These are phyloP conservation scores for Pangasius mekongensis DNA, from an alignment of 2,797 vertebrate genomes.

Conservation along the genomic window DNA sequence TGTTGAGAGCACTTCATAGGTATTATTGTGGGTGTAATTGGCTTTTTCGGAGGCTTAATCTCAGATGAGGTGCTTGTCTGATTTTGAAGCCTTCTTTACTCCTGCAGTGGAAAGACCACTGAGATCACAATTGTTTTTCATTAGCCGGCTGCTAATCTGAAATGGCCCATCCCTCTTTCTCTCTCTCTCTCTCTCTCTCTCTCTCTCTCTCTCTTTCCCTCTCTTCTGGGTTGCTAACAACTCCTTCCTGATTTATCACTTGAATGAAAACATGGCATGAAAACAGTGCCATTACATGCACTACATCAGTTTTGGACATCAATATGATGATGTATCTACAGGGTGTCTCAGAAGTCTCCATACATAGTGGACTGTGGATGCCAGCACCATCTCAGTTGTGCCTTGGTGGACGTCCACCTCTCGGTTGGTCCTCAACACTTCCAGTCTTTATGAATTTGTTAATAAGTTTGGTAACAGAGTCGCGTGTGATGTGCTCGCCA, in stretches of 20 bases:
- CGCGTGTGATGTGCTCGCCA: too few species aligned
- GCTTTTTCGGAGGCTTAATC: constrained; percentile 75
- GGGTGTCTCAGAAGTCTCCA: too few species aligned
- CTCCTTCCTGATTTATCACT: background rate
- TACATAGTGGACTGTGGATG: too few species aligned
- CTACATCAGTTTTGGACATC: background rate
- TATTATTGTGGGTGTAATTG: constrained; percentile 80
- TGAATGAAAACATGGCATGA: background rate
- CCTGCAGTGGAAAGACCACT: constrained; percentile 70
- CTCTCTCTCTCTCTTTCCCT: background rate
- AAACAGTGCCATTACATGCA: background rate
- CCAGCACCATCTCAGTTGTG: too few species aligned
- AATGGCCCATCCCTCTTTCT: constrained; percentile 41
- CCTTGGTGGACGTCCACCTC: too few species aligned
- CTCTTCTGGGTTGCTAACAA: background rate
- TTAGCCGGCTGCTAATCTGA: constrained; percentile 61
- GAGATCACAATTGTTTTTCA: constrained; percentile 66
- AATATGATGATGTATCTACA: too few species aligned
- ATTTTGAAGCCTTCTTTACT: constrained; percentile 71
- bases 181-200: background rate
- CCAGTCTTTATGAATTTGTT: too few species aligned
- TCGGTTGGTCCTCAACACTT: too few species aligned
- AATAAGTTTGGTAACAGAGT: too few species aligned
- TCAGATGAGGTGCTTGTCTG: constrained; percentile 75
- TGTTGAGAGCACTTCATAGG: constrained; percentile 70